Conservation (phyloP, 2,888 invertebrate genomes). For the Phalera bucephala region DNA sequence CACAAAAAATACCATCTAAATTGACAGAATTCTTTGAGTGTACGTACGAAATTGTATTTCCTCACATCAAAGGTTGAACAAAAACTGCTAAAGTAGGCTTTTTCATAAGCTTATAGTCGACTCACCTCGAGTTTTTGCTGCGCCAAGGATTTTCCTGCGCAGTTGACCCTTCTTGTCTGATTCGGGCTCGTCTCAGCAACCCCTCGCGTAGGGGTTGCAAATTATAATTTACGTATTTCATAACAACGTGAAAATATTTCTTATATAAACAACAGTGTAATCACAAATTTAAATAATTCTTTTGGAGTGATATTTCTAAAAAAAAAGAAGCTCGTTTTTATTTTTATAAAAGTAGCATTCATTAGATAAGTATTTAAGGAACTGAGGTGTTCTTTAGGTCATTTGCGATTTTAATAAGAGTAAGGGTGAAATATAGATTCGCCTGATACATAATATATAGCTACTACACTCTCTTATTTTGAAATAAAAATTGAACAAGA, state of each 20-base stretch:
- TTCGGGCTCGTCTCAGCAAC: conserved; percentile 42
- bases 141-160: conserved; percentile 30
- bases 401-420: no score
- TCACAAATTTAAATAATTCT: no score
- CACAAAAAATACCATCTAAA: conserved; percentile 18
- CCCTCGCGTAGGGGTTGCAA: conserved; percentile 47
- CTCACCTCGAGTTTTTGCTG: conserved; percentile 35
- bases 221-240: conserved; percentile 62
- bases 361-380: no score
- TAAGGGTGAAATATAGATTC: no score
- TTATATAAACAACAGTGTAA: conserved; percentile 18
- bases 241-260: conserved; percentile 33
- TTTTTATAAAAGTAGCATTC: no score
- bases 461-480: no score
- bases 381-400: no score
- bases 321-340: no score
- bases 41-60: conserved; percentile 30
- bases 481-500: no score
- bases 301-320: no score
- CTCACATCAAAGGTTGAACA: conserved; percentile 32
- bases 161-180: conserved; percentile 61
- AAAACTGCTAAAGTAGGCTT: conserved; percentile 34
- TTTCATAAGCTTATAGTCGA: conserved; percentile 36
- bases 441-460: no score
- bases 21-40: conserved; percentile 24